Base-by-base conservation (phyloP, 2,113 vertebrate species). In the Piprites chloris region DNA sequence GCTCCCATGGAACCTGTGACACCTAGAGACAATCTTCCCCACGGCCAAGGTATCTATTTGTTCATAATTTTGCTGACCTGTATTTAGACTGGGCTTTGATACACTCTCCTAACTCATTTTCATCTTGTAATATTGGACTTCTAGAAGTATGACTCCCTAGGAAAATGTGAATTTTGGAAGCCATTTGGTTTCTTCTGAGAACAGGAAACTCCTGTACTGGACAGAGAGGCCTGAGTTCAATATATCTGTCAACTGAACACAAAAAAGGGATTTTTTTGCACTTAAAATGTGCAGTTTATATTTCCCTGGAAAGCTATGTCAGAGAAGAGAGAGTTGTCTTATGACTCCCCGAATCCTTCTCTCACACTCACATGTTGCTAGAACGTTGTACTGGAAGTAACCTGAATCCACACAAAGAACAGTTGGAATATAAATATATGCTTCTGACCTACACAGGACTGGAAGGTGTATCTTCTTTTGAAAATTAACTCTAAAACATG, bases 351-450 rank as follows among this genome's bases (percentile, higher is more conserved):
- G 73, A 15, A 84, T 59, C 17, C 11, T 55, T 68, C 37, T 88
- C 17, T 52, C 30, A 55, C 32, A 47, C 5, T 21, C 27, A 26
- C 4, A 11, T 32, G 28, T 41, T 28, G 4, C 28, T 62, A 71
- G 47, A 78, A 53, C 10, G 44, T 55, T 41, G 16, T 68, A 16
- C 11, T 50, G 26, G 42, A 75, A 75, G 42, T 55, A 79, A 62
- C 12, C 10, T n/a, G 39, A 55, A 59, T 75, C 22, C 17, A 72
- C 13, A 68, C 12, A 79, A 66, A 58, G 10, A 69, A 65, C 8
- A 58, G 59, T 0, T 0, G 0, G 73, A 84, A 47, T 9, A 87
- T 2, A 58, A 41, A 49, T 66, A 11, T 6, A 39, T 24, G 3
- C 6, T 33, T 75, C 14, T 58, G 56, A 69, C 8, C 12, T 74